Base-by-base conservation (phyloP, 2,888 invertebrate genomes). In the Melolontha melolontha region DNA sequence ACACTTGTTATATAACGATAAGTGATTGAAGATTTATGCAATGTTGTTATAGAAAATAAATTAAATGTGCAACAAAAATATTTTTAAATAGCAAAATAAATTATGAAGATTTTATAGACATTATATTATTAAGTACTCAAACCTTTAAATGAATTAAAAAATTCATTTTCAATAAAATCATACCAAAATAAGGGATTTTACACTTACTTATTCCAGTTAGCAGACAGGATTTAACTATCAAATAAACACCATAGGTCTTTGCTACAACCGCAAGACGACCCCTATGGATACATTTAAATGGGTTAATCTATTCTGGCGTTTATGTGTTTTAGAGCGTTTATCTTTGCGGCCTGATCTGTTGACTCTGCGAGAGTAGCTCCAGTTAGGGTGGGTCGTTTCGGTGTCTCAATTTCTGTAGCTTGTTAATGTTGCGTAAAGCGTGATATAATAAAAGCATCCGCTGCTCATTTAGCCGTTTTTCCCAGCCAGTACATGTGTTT, bases 381-480 rank as follows among this genome's bases (percentile, higher is more conserved):
- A 27, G 42, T 14, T 57, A 17, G 17, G 16, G 40, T 14, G n/a
- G 39, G 2, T 16, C 59, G n/a, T n/a, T 27, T 12, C 12, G 59
- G 44, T 44, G 44, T 42, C 59, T 59, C 44, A 59, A 59, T 59
- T 59, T 42, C 59, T 59, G 47, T 14, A 27, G 59, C 59, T 10
- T 27, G 44, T 44, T 59, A 59, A 59, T 59, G 59, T 59, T 44
- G 59, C 59, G 59, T 59, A 59, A 59, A 59, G 59, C 44, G 12
- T 42, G 59, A 59, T 59, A 59, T 59, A 59, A 59, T 59, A 54
- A 54, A 40, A 54, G 54, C 54, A 54, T 40, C 54, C 54, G 16
- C 11, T 40, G 40, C 54, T 59, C 59, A 12, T 59, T 44, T 22
- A 12, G 16, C 14, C 40, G 12, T 54, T 27, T 42, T 27, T 47